Conservation (phyloP, 2,888 invertebrate species). For the Nephrotoma guestfalica region DNA sequence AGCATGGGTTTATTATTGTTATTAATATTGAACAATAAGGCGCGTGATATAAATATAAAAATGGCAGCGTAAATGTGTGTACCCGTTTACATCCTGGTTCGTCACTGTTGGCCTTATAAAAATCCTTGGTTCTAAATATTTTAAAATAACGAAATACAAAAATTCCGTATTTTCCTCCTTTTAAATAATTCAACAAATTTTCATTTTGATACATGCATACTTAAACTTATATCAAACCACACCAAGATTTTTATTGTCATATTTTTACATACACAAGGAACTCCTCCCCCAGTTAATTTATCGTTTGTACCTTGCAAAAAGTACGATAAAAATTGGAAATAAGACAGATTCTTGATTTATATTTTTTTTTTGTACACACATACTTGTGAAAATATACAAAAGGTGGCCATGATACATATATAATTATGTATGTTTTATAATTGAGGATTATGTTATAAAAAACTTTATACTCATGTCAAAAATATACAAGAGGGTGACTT, state of each 20-base stretch:
- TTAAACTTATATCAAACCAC: neutral
- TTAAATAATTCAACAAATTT: neutral
- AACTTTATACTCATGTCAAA: neutral
- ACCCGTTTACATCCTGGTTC: neutral
- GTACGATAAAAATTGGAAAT: neutral
- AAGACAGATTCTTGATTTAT: neutral
- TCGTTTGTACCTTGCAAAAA: neutral
- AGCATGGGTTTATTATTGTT: neutral
- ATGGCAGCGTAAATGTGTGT: neutral
- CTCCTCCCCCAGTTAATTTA: neutral
- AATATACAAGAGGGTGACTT: neutral
- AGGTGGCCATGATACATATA: neutral
- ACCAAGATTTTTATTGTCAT: neutral
- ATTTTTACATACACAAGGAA: neutral
- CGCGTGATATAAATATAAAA: neutral
- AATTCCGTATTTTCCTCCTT: neutral
- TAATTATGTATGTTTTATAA: neutral
- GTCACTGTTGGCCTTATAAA: neutral
- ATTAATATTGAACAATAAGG: neutral
- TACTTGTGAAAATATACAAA: neutral
- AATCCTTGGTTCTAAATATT: neutral
- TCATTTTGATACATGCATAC: neutral
- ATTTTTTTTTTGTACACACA: neutral
- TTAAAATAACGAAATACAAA: neutral
- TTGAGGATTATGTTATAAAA: neutral